Base-by-base conservation (phyloP, 2,797 vertebrate genomes). In the Halcyon smyrnensis region DNA sequence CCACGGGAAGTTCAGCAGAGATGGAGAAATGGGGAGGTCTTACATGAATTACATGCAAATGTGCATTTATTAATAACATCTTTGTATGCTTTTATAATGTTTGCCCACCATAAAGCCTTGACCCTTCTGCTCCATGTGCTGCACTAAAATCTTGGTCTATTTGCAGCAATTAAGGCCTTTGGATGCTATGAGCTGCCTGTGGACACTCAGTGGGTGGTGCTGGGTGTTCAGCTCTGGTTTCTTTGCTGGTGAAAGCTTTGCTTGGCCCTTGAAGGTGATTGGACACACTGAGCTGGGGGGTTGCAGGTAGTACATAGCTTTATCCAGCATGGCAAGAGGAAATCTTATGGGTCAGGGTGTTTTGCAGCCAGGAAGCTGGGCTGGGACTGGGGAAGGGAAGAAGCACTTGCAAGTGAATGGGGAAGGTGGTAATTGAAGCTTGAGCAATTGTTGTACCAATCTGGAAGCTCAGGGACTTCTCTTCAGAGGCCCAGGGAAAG, bases 201-300 rank as follows among this genome's bases (percentile, higher is more conserved):
- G 34, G 64, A 79, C 1, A 1, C 1, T 4, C 70, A 30, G 8
- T 7, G 28, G 32, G 23, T 1, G 15, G 27, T 25, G 32, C 27
- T 39, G 24, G 12, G 14, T 21, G 16, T 32, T 20, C 41, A 9
- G 4, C n/a, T 80, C 60, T 24, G 24, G 16, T 32, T 63, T 83
- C 5, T 30, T 88, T 50, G 43, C 16, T 64, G 37, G 7, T 32
- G 10, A 27, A 28, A 91, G 34, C 43, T 19, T 77, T 46, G 19
- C 9, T 84, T 82, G 34, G 13, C 41, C 15, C 45, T 75, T 53
- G 36, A 43, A 64, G 8, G 36, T 46, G 8, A 12, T 14, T 54
- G n/a, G 48, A 74, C 32, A 32, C 30, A 15, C 32, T 51, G 48
- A 62, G 41, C 37, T 69, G 34, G 7, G 23, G 21, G 17, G 9